Percentiles rank a stretch among this genome's conserved stretches.
phyloP scores from a whole-genome alignment of 2,888 invertebrate species.

The Chaetogeoica ovagalla region DNA sequence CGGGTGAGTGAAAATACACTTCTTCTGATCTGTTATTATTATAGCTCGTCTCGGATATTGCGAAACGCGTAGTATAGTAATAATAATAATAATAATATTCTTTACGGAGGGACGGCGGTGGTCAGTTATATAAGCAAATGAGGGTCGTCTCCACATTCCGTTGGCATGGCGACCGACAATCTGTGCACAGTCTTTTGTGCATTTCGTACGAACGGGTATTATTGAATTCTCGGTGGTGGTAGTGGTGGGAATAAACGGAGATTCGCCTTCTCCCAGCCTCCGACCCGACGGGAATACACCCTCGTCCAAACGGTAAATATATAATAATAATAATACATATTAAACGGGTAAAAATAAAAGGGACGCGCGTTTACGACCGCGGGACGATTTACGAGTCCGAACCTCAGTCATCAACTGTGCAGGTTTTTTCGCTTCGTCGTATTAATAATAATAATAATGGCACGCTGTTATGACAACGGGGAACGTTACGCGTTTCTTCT shows the following conservation, averaged over 20 bases:
- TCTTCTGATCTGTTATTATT: background rate
- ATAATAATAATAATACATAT: background rate
- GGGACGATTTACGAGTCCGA: too few species aligned
- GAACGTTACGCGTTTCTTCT: background rate
- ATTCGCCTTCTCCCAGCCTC: too few species aligned
- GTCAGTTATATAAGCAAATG: constrained; percentile 51
- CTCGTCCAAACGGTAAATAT: background rate
- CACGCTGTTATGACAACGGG: too few species aligned
- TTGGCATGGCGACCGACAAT: constrained; percentile 44
- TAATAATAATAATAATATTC: background rate
- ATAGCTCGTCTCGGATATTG: constrained; percentile 1
- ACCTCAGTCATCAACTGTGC: background rate
- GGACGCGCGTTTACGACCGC: background rate
- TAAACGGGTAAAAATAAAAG: constrained; percentile 20
- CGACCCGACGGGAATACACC: too few species aligned
- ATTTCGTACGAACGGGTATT: background rate
- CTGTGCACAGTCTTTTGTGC: constrained; percentile 33
- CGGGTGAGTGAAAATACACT: constrained; percentile 62
- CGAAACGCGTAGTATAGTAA: background rate
- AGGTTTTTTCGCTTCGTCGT: background rate
- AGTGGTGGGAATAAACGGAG: too few species aligned
- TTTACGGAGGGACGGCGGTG: background rate
- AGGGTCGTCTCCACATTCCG: constrained; percentile 25
- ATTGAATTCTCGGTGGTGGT: constrained; percentile 31
- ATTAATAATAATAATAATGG: too few species aligned